Conservation (phyloP, 2,113 vertebrate species). For the Speoplatyrhinus poulsoni region DNA sequence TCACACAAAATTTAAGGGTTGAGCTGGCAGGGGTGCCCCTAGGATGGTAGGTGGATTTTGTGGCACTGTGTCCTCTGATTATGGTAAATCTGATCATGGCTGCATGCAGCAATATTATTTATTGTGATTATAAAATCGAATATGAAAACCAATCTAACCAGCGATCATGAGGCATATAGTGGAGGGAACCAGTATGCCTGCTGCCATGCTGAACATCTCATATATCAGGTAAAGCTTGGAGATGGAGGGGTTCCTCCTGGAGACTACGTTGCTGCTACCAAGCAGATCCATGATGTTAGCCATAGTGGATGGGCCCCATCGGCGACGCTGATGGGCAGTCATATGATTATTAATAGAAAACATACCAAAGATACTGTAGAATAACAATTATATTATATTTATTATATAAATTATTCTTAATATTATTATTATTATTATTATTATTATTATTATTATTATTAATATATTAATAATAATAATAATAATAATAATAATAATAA, state of each 20-base stretch:
- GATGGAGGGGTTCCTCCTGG: slow-evolving; percentile 69
- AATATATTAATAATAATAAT: too few relatives aligned
- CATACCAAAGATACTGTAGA: background rate
- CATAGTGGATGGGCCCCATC: slow-evolving; percentile 77
- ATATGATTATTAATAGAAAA: too few relatives aligned
- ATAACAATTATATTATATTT: too few relatives aligned
- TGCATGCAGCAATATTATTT: too few relatives aligned
- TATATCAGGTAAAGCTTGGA: slow-evolving; percentile 76
- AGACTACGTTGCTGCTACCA: slow-evolving; percentile 39
- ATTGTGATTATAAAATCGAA: too few relatives aligned
- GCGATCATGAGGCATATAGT: slow-evolving; percentile 71
- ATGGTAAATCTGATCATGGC: too few relatives aligned
- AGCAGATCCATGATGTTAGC: slow-evolving; percentile 73
- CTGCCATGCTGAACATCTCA: slow-evolving; percentile 62
- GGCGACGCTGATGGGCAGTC: slow-evolving; percentile 46
- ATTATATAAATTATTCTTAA: background rate
- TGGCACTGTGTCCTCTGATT: too few relatives aligned
- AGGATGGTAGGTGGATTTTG: too few relatives aligned
- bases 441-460: too few relatives aligned
- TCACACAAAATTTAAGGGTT: too few relatives aligned
- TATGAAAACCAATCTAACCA: slow-evolving; percentile 34
- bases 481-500: background rate
- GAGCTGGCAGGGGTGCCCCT: too few relatives aligned
- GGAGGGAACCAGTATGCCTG: slow-evolving; percentile 67
- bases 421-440: background rate